Percentiles rank a stretch among this genome's conserved stretches.
Conservation (phyloP, 2,888 invertebrate genomes). For the Acanthococcus lagerstroemiae region DNA sequence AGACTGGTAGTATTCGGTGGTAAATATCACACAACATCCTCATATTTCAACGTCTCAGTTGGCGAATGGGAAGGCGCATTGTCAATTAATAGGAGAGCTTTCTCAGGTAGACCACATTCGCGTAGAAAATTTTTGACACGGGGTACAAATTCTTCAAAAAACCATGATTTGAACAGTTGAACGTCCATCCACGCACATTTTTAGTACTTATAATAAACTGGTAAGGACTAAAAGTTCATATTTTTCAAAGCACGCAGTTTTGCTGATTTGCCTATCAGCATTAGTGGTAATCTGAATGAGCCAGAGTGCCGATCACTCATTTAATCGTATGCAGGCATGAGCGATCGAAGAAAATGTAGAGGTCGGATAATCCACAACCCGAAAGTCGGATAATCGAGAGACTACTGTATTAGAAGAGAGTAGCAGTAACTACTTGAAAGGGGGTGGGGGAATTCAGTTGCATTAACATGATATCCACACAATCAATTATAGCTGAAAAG, state of each 20-base stretch:
- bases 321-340: too few species aligned
- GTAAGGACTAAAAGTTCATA: not conserved
- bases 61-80: constrained; percentile 32
- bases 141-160: constrained; percentile 32
- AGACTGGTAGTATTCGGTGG: constrained; percentile 36
- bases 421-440: too few species aligned
- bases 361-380: too few species aligned
- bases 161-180: constrained; percentile 32
- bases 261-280: not conserved
- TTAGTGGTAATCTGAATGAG: not conserved
- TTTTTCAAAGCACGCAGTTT: not conserved
- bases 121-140: constrained; percentile 30
- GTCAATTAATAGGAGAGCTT: constrained; percentile 34
- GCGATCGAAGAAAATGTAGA: too few species aligned
- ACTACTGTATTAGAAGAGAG: too few species aligned
- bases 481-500: too few species aligned
- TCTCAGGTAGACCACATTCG: constrained; percentile 32
- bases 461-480: too few species aligned
- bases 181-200: constrained; percentile 34
- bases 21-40: constrained; percentile 34
- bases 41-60: not conserved
- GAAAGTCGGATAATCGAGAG: too few species aligned
- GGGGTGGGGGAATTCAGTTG: too few species aligned
- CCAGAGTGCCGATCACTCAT: too few species aligned
- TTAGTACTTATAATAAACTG: not conserved